Percentiles rank a stretch among this genome's conserved stretches.
Evolutionary conservation across 1,140 invertebrate genomes (phyloP).

Genomic region (Caenorhabditis inopinata): DNA sequence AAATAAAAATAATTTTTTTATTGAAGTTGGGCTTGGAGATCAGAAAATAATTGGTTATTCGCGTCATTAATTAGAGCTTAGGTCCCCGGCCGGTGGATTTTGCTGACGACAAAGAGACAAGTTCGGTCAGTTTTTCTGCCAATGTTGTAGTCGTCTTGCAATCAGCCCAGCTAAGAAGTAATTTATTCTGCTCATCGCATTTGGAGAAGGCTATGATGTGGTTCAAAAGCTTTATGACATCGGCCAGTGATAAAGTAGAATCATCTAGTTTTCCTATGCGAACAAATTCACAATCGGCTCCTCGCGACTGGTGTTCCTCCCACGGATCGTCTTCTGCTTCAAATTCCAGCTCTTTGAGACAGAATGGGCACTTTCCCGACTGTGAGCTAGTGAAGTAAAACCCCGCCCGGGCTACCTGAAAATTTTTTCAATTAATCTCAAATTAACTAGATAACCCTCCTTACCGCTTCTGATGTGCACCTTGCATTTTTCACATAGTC

Average conservation of each 20-base stretch:
- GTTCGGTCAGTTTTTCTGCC: too few relatives aligned
- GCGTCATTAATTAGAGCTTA: too few relatives aligned
- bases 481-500: background rate
- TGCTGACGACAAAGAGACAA: too few relatives aligned
- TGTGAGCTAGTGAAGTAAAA: background rate
- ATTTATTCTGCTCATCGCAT: background rate
- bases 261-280: conserved; percentile 11
- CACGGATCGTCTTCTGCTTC: background rate
- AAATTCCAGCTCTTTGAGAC: background rate
- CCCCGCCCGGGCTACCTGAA: background rate
- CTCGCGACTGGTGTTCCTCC: background rate
- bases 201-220: background rate
- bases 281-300: background rate
- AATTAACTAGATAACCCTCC: background rate
- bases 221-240: background rate
- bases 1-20: too few relatives aligned
- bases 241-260: background rate
- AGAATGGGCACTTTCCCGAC: background rate
- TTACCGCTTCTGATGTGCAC: background rate
- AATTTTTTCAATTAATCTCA: background rate
- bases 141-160: too few relatives aligned
- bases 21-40: too few relatives aligned
- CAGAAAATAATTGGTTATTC: too few relatives aligned
- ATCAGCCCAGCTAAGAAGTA: too few relatives aligned
- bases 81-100: too few relatives aligned